Percentiles rank a stretch among this genome's conserved stretches.
These are phyloP conservation scores for Dolichoris vasculosae DNA, from an alignment of 1,140 invertebrate genomes.

Conservation along the genomic window DNA sequence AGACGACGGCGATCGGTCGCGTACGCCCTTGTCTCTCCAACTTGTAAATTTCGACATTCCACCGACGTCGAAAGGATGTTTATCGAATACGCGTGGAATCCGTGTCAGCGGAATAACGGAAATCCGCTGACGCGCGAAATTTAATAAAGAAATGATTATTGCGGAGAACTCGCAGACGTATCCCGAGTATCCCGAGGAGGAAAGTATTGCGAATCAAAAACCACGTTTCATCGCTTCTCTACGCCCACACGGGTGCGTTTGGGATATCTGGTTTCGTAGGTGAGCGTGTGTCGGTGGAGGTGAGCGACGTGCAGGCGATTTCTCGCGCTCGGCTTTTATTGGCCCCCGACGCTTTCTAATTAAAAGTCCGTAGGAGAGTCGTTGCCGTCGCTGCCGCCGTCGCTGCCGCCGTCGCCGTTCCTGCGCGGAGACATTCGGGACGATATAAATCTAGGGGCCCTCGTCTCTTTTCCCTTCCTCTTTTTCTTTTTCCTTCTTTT, in stretches of 20 bases:
- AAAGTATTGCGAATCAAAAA: not conserved
- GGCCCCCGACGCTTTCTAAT: conserved; percentile 39
- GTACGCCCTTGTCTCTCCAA: not conserved
- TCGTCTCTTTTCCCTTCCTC: not conserved
- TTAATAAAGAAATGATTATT: not conserved
- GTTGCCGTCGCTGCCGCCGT: conserved; percentile 3
- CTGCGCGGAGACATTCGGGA: conserved; percentile 30
- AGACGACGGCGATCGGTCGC: not conserved
- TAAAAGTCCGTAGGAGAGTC: conserved; percentile 48
- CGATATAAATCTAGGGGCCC: conserved; percentile 43
- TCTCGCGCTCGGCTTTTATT: conserved; percentile 45
- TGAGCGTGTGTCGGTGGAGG: not conserved
- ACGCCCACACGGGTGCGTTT: not conserved
- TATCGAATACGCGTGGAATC: not conserved
- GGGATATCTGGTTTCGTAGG: not conserved
- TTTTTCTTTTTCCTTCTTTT: not conserved
- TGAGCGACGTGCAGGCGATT: conserved; percentile 12
- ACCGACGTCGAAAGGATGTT: not conserved
- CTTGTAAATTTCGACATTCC: not conserved
- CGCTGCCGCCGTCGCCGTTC: too few species aligned
- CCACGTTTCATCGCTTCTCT: not conserved
- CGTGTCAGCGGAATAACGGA: not conserved
- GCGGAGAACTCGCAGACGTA: not conserved
- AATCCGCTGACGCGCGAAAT: not conserved
- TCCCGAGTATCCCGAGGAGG: too few species aligned